Percentiles rank a stretch among this genome's conserved stretches.
These are phyloP conservation scores for Xiphophorus birchmanni DNA, from an alignment of 2,797 vertebrate genomes.

Conservation along the genomic window DNA sequence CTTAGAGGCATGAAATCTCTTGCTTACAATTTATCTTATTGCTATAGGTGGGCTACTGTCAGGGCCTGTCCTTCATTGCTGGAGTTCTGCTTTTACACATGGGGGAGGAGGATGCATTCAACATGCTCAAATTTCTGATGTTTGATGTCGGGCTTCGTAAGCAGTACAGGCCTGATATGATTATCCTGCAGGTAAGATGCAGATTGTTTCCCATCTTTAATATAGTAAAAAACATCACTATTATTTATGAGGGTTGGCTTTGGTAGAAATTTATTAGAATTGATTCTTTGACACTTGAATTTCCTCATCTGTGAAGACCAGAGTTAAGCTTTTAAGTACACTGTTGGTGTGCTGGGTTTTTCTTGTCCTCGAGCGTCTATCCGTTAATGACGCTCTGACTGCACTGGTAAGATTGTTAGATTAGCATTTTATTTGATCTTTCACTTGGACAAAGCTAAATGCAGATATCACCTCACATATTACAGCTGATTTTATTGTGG, in stretches of 20 bases:
- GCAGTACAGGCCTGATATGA: constrained; percentile 97
- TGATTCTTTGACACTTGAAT: not conserved
- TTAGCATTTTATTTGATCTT: not conserved
- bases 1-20: not conserved
- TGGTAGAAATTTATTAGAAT: not conserved
- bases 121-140: constrained; percentile 96
- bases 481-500: not conserved
- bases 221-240: not conserved
- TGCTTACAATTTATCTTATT: constrained; percentile 24
- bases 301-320: not conserved
- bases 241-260: not conserved
- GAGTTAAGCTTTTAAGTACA: not conserved
- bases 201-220: not conserved
- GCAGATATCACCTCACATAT: not conserved
- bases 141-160: constrained; percentile 92
- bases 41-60: constrained; percentile 92
- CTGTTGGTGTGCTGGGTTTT: not conserved
- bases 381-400: not conserved
- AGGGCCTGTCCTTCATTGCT: constrained; percentile 96
- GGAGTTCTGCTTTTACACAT: constrained; percentile 94
- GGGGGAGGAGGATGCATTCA: constrained; percentile 95
- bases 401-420: not conserved
- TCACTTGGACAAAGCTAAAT: not conserved
- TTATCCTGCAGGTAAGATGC: constrained; percentile 90
- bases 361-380: not conserved